Evolutionary conservation across 1,140 invertebrate species (phyloP).

Genomic region (Tetragnatha versicolor): DNA sequence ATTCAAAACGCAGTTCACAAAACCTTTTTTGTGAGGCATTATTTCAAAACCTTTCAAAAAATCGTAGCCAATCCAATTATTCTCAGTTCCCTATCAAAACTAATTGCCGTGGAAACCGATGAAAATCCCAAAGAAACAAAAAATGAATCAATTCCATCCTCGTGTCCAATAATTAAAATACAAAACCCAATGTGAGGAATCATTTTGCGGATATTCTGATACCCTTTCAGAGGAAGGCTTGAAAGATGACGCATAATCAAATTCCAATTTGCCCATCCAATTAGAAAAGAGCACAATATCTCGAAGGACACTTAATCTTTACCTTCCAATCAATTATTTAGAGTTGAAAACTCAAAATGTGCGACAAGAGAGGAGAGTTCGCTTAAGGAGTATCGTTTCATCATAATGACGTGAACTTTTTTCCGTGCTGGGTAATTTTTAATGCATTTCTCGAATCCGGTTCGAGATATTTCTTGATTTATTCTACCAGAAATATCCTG

Average conservation of each 20-base stretch:
- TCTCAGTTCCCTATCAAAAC: too few species aligned
- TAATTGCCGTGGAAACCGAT: too few species aligned
- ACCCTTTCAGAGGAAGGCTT: neutral
- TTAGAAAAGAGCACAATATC: constrained; percentile 4
- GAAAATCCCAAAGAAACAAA: too few species aligned
- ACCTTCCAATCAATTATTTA: constrained; percentile 26
- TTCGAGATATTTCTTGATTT: constrained; percentile 33
- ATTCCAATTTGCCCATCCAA: constrained; percentile 26
- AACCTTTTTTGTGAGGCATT: too few species aligned
- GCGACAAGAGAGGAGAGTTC: neutral
- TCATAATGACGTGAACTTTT: constrained; percentile 10
- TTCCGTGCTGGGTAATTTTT: constrained; percentile 5
- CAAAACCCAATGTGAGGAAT: neutral
- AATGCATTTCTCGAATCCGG: constrained; percentile 3
- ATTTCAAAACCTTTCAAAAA: too few species aligned
- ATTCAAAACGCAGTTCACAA: too few species aligned
- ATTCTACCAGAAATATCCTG: constrained; percentile 2
- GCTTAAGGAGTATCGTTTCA: neutral
- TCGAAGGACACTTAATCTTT: constrained; percentile 22
- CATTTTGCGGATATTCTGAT: neutral
- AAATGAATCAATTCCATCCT: neutral
- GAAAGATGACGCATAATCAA: constrained; percentile 22
- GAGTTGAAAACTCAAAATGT: neutral
- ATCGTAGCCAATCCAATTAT: too few species aligned
- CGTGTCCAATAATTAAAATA: neutral